Percentiles rank a stretch among this genome's conserved stretches.
Evolutionary conservation across 2,113 vertebrate genomes (phyloP).

Genomic region (Opisthocomus hoazin): DNA sequence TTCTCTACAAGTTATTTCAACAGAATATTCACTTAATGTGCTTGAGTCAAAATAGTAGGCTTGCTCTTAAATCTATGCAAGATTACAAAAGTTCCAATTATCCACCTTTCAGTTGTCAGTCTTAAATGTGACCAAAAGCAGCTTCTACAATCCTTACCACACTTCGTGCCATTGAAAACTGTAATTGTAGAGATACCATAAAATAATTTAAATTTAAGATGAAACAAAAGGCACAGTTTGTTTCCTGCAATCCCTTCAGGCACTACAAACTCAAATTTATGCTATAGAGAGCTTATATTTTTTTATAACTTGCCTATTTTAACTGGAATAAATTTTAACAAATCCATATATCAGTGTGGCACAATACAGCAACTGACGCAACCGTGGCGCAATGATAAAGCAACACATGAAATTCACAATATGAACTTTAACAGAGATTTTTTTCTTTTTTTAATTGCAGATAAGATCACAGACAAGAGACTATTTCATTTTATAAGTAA

Average conservation of each 20-base stretch:
- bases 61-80: background rate
- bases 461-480: background rate
- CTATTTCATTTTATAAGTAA: background rate
- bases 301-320: background rate
- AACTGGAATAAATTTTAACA: background rate
- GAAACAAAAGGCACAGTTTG: background rate
- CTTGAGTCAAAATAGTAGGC: background rate
- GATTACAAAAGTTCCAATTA: background rate
- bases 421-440: background rate
- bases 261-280: background rate
- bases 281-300: background rate
- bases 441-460: background rate
- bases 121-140: background rate
- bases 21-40: background rate
- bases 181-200: background rate
- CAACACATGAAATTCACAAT: background rate
- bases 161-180: background rate
- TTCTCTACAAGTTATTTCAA: constrained; percentile 8
- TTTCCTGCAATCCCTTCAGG: background rate
- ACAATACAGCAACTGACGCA: background rate
- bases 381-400: background rate
- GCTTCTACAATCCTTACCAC: background rate
- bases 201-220: background rate
- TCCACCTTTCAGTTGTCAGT: background rate
- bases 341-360: background rate